These are phyloP conservation scores for Rotaria sp. DNA, from an alignment of 2,888 invertebrate genomes.

Conservation along the genomic window DNA sequence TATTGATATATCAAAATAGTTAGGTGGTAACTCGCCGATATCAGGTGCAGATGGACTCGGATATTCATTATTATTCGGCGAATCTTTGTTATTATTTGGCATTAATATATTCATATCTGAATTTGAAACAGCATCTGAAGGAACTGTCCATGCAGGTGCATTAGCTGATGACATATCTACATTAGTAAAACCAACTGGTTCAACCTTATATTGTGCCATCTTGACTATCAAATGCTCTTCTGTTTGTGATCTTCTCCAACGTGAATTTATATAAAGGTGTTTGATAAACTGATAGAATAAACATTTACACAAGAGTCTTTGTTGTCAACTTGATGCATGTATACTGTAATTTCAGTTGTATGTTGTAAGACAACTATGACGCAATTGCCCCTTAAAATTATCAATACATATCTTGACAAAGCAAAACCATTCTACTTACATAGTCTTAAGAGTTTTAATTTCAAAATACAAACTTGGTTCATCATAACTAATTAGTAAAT, in stretches of 20 bases:
- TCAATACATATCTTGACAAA: too few relatives aligned
- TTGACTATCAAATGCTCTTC: not conserved
- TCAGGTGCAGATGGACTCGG: not conserved
- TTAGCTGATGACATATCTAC: not conserved
- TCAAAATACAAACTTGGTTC: too few relatives aligned
- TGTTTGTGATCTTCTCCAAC: not conserved
- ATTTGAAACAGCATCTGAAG: not conserved
- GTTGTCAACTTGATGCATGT: not conserved
- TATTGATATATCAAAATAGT: constrained; percentile 9
- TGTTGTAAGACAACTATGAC: not conserved
- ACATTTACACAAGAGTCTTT: not conserved
- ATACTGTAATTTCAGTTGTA: not conserved
- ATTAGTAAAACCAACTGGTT: not conserved
- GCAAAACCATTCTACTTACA: too few relatives aligned
- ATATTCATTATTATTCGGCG: not conserved
- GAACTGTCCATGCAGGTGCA: not conserved
- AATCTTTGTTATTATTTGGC: not conserved
- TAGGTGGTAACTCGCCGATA: not conserved
- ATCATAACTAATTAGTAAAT: too few relatives aligned
- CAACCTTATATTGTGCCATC: not conserved
- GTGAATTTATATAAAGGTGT: not conserved
- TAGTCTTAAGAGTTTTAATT: too few relatives aligned
- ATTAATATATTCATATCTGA: not conserved
- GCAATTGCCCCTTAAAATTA: not conserved
- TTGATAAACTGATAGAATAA: not conserved